Evolutionary conservation across 2,113 vertebrate species (phyloP).

Genomic region (Dromas ardeola): DNA sequence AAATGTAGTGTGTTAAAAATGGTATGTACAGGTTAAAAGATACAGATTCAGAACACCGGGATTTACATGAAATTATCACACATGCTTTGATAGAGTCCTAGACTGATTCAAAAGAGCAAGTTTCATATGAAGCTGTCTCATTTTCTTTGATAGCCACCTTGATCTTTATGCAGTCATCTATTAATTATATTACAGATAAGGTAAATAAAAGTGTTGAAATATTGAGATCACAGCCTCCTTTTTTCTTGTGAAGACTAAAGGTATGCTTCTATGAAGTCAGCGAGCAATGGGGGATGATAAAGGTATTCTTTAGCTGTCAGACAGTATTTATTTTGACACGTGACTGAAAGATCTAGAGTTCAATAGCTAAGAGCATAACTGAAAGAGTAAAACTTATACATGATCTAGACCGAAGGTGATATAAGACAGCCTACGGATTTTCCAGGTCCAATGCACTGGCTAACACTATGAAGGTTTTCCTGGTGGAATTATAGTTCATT

Average conservation of each 20-base stretch:
- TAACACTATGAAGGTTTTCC: background rate
- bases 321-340: slow-evolving; percentile 64
- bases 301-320: slow-evolving; percentile 55
- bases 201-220: slow-evolving; percentile 79
- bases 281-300: slow-evolving; percentile 50
- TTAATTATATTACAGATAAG: slow-evolving; percentile 83
- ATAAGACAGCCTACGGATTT: background rate
- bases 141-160: slow-evolving; percentile 79
- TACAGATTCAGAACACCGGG: slow-evolving; percentile 73
- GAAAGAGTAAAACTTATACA: slow-evolving; percentile 8
- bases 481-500: background rate
- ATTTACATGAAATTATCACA: slow-evolving; percentile 83
- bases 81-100: slow-evolving; percentile 78
- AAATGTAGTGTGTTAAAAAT: slow-evolving; percentile 74
- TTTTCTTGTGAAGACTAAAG: slow-evolving; percentile 76
- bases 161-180: slow-evolving; percentile 78
- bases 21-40: slow-evolving; percentile 77
- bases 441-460: background rate
- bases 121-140: slow-evolving; percentile 71
- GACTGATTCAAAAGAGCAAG: slow-evolving; percentile 77
- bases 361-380: slow-evolving; percentile 3
- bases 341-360: slow-evolving; percentile 66
- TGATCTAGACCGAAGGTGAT: background rate
- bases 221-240: slow-evolving; percentile 78
- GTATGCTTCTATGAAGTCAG: slow-evolving; percentile 71